A percentile compares a stretch with the other conserved stretches of the same genome.
These are phyloP conservation scores for Tokudaia tokunoshimensis DNA, from an alignment of 2,797 vertebrate genomes.

Conservation along the genomic window DNA sequence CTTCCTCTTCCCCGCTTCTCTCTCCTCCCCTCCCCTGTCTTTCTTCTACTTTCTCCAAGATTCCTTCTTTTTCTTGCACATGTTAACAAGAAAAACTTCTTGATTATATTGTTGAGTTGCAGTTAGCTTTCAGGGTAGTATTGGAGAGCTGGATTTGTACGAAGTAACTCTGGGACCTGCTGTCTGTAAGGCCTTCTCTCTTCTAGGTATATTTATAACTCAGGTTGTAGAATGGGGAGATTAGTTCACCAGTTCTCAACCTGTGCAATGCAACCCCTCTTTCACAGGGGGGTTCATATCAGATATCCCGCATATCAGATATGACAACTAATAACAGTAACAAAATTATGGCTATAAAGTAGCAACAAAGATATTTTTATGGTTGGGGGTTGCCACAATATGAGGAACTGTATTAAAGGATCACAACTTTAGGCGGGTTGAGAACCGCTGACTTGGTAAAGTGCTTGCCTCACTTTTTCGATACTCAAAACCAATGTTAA, in stretches of 20 bases:
- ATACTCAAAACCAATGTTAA: not conserved
- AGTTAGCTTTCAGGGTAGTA: not conserved
- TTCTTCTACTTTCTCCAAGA: not conserved
- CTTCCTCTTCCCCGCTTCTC: accelerated
- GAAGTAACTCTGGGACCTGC: not conserved
- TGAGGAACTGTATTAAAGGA: not conserved
- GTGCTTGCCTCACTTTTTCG: not conserved
- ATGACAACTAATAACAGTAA: not conserved
- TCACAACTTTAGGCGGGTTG: not conserved
- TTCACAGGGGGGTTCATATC: not conserved
- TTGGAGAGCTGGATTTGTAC: not conserved
- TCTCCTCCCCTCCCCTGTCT: accelerated
- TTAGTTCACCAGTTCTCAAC: not conserved
- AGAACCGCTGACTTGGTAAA: not conserved
- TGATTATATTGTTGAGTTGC: not conserved
- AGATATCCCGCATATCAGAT: not conserved
- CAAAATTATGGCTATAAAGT: not conserved
- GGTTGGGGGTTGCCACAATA: not conserved
- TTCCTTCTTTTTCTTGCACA: not conserved
- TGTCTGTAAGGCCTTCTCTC: not conserved
- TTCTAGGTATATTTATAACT: not conserved
- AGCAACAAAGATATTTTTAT: not conserved
- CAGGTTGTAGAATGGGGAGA: not conserved
- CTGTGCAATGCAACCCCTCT: too few relatives aligned
- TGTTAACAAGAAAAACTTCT: not conserved